Evolutionary conservation across 2,113 vertebrate species (phyloP).

Genomic region (Nibea albiflora): DNA sequence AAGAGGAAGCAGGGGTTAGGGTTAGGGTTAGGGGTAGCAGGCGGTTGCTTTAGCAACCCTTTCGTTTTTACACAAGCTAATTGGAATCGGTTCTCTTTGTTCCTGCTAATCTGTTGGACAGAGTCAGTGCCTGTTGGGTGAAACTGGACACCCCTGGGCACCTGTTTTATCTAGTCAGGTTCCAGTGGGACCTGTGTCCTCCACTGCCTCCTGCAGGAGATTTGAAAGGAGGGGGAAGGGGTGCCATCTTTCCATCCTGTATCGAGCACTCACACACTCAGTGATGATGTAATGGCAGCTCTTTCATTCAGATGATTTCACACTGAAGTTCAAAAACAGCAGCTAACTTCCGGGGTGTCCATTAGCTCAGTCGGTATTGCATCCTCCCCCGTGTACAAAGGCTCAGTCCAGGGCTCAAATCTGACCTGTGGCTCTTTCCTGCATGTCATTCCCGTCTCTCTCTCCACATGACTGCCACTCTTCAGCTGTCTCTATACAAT

Average conservation of each 20-base stretch:
- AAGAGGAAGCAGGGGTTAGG: no score
- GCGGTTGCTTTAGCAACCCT: background rate
- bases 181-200: conserved; percentile 19
- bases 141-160: conserved; percentile 40
- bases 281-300: background rate
- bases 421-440: no score
- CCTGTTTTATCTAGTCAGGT: conserved; percentile 8
- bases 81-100: background rate
- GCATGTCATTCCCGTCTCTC: no score
- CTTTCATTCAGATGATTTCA: background rate
- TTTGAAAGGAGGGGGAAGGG: conserved; percentile 7
- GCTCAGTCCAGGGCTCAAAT: no score
- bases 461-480: no score
- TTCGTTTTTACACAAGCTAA: background rate
- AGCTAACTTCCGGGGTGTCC: no score
- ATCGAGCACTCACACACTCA: background rate
- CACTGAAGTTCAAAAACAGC: no score
- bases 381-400: no score
- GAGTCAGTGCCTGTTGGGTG: background rate
- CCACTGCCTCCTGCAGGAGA: background rate
- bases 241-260: background rate
- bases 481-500: no score
- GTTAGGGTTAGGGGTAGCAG: no score
- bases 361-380: no score
- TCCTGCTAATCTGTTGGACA: background rate